Evolutionary conservation across 1,140 invertebrate genomes (phyloP).

Genomic region (Drosophila insularis): DNA sequence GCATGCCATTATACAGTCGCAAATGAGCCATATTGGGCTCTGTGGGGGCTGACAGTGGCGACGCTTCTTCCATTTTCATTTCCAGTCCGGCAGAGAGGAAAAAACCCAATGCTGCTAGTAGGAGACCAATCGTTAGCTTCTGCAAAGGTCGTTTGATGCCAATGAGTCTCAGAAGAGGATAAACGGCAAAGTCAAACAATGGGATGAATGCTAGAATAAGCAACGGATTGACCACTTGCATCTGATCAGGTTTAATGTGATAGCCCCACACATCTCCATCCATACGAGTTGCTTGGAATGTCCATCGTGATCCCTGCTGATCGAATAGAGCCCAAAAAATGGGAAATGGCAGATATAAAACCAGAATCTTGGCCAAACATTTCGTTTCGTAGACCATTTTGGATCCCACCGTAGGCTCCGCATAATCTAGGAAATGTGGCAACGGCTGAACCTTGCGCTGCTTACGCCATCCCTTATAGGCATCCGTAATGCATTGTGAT

Average conservation of each 20-base stretch:
- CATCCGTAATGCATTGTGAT: conserved; percentile 87
- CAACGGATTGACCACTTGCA: conserved; percentile 94
- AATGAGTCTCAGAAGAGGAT: conserved; percentile 84
- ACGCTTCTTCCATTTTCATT: conserved; percentile 88
- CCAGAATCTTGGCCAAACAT: conserved; percentile 86
- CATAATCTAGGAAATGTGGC: conserved; percentile 92
- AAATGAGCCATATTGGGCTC: conserved; percentile 85
- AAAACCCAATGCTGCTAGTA: conserved; percentile 92
- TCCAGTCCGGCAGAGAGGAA: conserved; percentile 93
- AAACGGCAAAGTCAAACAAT: conserved; percentile 90
- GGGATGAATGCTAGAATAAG: conserved; percentile 94
- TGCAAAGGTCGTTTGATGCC: conserved; percentile 86
- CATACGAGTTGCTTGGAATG: conserved; percentile 96
- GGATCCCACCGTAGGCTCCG: conserved; percentile 87
- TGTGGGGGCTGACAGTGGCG: conserved; percentile 84
- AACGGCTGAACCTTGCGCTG: conserved; percentile 82
- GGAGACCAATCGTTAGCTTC: conserved; percentile 91
- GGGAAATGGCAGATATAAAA: conserved; percentile 90
- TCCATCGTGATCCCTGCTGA: conserved; percentile 96
- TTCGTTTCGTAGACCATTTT: conserved; percentile 88
- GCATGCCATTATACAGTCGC: conserved; percentile 87
- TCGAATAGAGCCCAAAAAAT: conserved; percentile 93
- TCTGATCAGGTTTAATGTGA: conserved; percentile 93
- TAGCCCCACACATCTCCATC: conserved; percentile 88
- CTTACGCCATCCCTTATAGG: conserved; percentile 83